A percentile compares a stretch with the other conserved stretches of the same genome.
Conservation (phyloP, 2,888 invertebrate species). For the Ormyrus nitidulus region DNA sequence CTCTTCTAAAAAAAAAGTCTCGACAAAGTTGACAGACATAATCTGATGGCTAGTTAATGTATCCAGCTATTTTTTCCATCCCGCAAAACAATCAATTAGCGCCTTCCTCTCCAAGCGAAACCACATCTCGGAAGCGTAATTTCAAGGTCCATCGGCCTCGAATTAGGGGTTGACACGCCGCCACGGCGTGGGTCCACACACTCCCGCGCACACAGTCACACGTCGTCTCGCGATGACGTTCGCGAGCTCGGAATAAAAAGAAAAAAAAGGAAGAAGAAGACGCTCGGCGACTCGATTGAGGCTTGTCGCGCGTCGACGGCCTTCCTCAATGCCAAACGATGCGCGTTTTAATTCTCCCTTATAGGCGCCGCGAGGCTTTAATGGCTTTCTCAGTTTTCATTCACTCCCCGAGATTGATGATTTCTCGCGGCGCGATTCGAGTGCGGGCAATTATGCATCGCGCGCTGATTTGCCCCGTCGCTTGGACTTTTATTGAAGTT, state of each 20-base stretch:
- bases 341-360: conserved; percentile 24
- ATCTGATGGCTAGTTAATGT: background rate
- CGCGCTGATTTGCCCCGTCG: background rate
- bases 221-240: background rate
- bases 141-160: no score
- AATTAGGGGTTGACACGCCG: no score
- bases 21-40: no score
- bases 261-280: background rate
- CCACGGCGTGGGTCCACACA: background rate
- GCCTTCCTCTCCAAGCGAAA: no score
- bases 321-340: conserved; percentile 30
- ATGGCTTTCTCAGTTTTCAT: conserved; percentile 20
- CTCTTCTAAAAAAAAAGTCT: no score
- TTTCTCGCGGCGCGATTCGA: background rate
- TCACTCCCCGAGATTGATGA: conserved; percentile 3
- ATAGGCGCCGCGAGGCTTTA: background rate
- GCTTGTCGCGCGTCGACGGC: conserved; percentile 6
- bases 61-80: background rate
- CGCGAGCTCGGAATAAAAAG: background rate
- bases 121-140: no score
- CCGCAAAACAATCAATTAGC: no score
- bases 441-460: background rate
- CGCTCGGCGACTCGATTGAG: conserved; percentile 27
- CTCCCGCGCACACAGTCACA: background rate
- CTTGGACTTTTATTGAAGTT: background rate